Base-by-base conservation (phyloP, 2,113 vertebrate genomes). In the Protobothrops mucrosquamatus region DNA sequence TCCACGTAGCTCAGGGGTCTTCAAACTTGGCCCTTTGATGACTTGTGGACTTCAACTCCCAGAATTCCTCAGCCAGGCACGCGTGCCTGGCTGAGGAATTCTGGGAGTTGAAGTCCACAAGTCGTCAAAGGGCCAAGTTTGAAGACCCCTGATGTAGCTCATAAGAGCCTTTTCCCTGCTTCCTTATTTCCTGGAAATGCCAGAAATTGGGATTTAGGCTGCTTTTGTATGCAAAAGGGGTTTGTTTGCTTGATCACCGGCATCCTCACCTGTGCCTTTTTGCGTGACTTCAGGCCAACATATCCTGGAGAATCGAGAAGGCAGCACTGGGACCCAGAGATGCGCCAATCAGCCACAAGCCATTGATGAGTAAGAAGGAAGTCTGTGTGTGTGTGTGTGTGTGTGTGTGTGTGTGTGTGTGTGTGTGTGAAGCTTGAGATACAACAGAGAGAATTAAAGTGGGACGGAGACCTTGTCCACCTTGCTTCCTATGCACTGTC, bases 241-340 rank as follows among this genome's bases (percentile, higher is more conserved):
- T n/a, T 69, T 15, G 64, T 69, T 34, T 69, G 29, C 12, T 6
- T 69, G 64, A 34, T 22, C 11, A n/a, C 11, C 24, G 18, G 39
- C 22, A 64, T 34, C 51, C 51, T 89, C 14, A 26, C 86, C 52
- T 3, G 39, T 39, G 46, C 7, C 18, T 56, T 88, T 57, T 89
- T 90, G 39, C 34, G 48, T 52, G 0, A 15, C 43, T 39, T 29
- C 51, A 97, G 97, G 95, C 57, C 96, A 97, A 85, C 95, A 96
- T 23, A 85, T 96, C 46, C 94, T 93, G 22, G 96, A 97, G 26
- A 94, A 88, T 0, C 55, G 95, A 88, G 96, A 97, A 48, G 5
- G 81, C 92, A 39, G 95, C 91, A 87, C 2, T 0, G 48, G 34
- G 1, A 88, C 74, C 92, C 1, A 96, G 94, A 87, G 34, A 95